Conservation (phyloP, 2,888 invertebrate species). For the Archips xylosteana region DNA sequence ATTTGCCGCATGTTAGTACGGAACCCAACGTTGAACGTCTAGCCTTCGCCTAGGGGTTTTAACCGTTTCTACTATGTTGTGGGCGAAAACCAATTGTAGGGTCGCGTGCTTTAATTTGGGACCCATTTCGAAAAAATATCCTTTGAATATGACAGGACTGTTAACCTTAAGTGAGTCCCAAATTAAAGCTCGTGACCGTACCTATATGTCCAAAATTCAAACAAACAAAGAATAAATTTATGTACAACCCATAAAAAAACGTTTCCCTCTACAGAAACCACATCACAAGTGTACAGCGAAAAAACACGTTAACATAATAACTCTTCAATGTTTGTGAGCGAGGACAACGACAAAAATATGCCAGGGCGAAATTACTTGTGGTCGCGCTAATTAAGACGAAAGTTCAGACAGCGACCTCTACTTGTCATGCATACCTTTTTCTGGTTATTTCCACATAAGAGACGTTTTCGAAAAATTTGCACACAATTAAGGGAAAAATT, state of each 20-base stretch:
- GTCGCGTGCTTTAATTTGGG: too few species aligned
- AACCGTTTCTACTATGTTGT: not conserved
- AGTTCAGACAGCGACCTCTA: slow-evolving; percentile 51
- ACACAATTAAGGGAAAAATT: too few species aligned
- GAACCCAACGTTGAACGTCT: too few species aligned
- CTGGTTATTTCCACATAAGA: slow-evolving; percentile 17
- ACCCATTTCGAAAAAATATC: too few species aligned
- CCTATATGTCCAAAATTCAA: not conserved
- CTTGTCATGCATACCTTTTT: slow-evolving; percentile 43
- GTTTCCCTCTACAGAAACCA: not conserved
- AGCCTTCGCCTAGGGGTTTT: not conserved
- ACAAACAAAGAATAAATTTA: too few species aligned
- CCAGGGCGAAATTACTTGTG: slow-evolving; percentile 14
- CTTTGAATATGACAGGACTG: too few species aligned
- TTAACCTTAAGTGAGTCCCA: too few species aligned
- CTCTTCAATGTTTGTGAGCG: not conserved
- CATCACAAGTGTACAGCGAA: not conserved
- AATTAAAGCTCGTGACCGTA: too few species aligned
- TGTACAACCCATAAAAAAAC: not conserved
- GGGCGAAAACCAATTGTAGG: not conserved
- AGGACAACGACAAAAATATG: slow-evolving; percentile 12
- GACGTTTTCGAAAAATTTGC: too few species aligned
- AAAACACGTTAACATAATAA: not conserved
- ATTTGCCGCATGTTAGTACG: too few species aligned
- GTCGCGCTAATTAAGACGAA: slow-evolving; percentile 48